Evolutionary conservation across 2,113 vertebrate genomes (phyloP), one percentile per base, ranked within the genome.

Genomic region (Lichenostomus cassidix): DNA sequence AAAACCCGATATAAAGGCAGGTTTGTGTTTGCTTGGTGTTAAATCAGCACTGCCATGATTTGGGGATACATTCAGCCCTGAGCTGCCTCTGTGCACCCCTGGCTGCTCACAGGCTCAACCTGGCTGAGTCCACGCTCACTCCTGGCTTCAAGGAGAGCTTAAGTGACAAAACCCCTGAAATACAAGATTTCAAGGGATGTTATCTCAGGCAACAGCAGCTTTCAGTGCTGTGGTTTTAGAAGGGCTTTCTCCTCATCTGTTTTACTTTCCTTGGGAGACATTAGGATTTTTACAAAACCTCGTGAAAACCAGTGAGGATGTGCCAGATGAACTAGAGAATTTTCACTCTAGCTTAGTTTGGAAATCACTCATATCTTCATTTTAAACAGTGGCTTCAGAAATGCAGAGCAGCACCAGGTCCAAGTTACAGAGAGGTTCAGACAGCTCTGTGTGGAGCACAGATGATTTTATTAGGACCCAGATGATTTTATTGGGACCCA

Each of bases 41-140:
- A 47, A 15, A 29, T 0, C 20, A 31, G 15, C 2, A 2, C 4
- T 41, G 25, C 5, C 10, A 0, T 19, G 25, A 11, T 70, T 75
- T 63, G 29, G 47, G 33, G 56, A 27, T 9, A 4, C 19, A 1
- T 18, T 56, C 52, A 74, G 35, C 18, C 41, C 3, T 2, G 27
- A 13, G 15, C 20, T 89, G 18, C 6, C 59, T 69, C 15, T 25
- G 25, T 39, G 19, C 9, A 1, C 19, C 50, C 4, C 20, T 29
- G 46, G 15, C 41, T 86, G 77, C 62, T 47, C 52, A 19, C 12
- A 9, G 11, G 39, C 39, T 39, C 37, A 39, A 39, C 39, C 39
- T 39, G 47, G 27, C 28, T 7, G 9, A 75, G 35, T 1, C 52
- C 64, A 28, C 52, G 25, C 47, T 87, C 33, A 15, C 6, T 6